phyloP scores from a whole-genome alignment of 2,888 invertebrate genomes.

The Noctuana brunneofusca region DNA sequence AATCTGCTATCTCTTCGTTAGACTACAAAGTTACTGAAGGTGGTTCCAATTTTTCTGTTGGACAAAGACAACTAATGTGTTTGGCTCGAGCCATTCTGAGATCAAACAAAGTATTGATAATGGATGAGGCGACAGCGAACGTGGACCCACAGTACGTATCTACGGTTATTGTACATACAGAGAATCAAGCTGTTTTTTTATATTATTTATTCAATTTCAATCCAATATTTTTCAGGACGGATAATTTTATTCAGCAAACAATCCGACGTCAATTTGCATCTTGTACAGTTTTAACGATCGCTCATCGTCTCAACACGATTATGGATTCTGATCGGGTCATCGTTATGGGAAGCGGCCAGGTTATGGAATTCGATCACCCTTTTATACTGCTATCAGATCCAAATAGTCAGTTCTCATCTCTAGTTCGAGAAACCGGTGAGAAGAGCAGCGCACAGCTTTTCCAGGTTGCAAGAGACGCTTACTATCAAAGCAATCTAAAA shows the following conservation, averaged over 20 bases:
- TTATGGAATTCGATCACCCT: slow-evolving; percentile 86
- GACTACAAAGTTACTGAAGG: slow-evolving; percentile 89
- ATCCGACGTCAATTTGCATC: slow-evolving; percentile 89
- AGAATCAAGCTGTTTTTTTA: neutral
- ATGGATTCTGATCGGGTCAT: slow-evolving; percentile 93
- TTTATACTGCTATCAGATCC: slow-evolving; percentile 78
- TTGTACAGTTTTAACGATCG: slow-evolving; percentile 95
- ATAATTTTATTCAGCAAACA: slow-evolving; percentile 91
- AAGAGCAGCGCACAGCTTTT: slow-evolving; percentile 76
- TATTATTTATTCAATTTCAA: neutral
- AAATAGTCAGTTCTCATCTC: slow-evolving; percentile 78
- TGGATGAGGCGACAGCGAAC: slow-evolving; percentile 97
- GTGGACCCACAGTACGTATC: slow-evolving; percentile 90
- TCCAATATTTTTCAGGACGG: slow-evolving; percentile 83
- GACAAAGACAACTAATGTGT: slow-evolving; percentile 95
- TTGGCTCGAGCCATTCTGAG: slow-evolving; percentile 93
- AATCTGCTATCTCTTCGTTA: slow-evolving; percentile 84
- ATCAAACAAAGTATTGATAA: slow-evolving; percentile 91
- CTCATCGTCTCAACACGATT: slow-evolving; percentile 95
- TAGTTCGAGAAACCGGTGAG: slow-evolving; percentile 84
- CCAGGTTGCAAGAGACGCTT: slow-evolving; percentile 74
- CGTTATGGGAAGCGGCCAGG: slow-evolving; percentile 84
- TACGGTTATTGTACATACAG: neutral
- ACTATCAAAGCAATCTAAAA: slow-evolving; percentile 62
- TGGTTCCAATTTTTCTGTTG: slow-evolving; percentile 93